A percentile compares a stretch with the other conserved stretches of the same genome.
Evolutionary conservation across 2,888 invertebrate genomes (phyloP).

Genomic region (Bombylius discolor): DNA sequence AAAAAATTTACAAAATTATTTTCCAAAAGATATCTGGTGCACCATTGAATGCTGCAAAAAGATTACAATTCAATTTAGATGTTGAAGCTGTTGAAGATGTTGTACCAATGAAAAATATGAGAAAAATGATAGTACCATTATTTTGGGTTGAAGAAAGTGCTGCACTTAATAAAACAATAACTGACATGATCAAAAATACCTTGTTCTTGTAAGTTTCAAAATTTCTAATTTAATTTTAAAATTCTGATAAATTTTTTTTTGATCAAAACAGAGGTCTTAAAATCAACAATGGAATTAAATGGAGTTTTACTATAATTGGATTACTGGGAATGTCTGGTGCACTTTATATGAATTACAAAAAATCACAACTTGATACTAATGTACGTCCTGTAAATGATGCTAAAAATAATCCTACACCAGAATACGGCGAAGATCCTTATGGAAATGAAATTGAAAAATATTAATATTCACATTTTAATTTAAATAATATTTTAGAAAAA

Average conservation of each 20-base stretch:
- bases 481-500: too few relatives aligned
- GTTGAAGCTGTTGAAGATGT: conserved; percentile 45
- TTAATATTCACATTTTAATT: too few relatives aligned
- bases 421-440: too few relatives aligned
- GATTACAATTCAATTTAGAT: conserved; percentile 55
- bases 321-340: conserved; percentile 19
- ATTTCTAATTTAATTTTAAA: neutral
- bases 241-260: neutral
- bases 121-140: conserved; percentile 47
- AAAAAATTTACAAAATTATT: conserved; percentile 24
- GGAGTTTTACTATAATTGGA: conserved; percentile 27
- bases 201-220: conserved; percentile 28
- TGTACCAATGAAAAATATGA: conserved; percentile 47
- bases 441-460: too few relatives aligned
- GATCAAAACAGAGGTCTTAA: neutral
- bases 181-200: conserved; percentile 46
- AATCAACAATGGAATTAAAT: conserved; percentile 29
- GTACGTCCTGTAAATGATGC: neutral
- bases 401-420: too few relatives aligned
- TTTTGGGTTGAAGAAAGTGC: conserved; percentile 65
- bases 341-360: neutral
- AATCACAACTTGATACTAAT: neutral
- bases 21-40: conserved; percentile 49
- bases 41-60: conserved; percentile 51
- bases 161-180: conserved; percentile 51